A percentile compares a stretch with the other conserved stretches of the same genome.
Conservation (phyloP, 2,113 vertebrate species). For the Leptobrachium ailaonicum region DNA sequence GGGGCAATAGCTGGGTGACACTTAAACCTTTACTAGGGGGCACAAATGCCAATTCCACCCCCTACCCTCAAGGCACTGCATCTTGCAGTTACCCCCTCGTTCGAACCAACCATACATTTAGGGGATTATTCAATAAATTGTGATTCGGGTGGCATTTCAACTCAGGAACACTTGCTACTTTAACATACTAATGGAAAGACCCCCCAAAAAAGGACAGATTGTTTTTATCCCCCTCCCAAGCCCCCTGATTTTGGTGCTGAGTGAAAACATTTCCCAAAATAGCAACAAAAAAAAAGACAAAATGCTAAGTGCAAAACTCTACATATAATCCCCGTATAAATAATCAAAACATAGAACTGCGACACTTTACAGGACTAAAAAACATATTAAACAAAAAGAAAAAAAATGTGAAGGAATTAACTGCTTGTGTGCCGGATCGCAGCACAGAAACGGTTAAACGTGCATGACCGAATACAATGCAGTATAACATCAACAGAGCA, state of each 20-base stretch:
- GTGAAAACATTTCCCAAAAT: not conserved
- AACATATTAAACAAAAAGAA: not conserved
- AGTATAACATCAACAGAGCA: constrained; percentile 4
- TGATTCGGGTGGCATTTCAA: too few relatives aligned
- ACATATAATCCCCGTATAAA: constrained; percentile 35
- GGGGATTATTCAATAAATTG: too few relatives aligned
- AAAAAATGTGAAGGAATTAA: constrained; percentile 2
- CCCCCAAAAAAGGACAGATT: not conserved
- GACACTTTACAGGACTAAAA: constrained; percentile 44
- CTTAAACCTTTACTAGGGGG: too few relatives aligned
- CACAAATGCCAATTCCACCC: too few relatives aligned
- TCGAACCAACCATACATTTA: too few relatives aligned
- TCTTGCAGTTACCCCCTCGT: too few relatives aligned
- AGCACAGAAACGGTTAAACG: not conserved
- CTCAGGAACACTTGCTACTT: too few relatives aligned
- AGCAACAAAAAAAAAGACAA: constrained; percentile 54
- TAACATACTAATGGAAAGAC: too few relatives aligned
- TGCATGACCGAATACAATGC: constrained; percentile 16
- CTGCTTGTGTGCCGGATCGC: not conserved
- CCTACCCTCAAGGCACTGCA: too few relatives aligned
- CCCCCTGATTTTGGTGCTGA: not conserved
- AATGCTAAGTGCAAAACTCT: constrained; percentile 51
- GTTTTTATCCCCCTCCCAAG: not conserved
- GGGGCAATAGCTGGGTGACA: too few relatives aligned
- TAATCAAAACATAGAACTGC: constrained; percentile 33